Conservation (phyloP, 1,140 invertebrate genomes). For the Drosophila bocqueti region DNA sequence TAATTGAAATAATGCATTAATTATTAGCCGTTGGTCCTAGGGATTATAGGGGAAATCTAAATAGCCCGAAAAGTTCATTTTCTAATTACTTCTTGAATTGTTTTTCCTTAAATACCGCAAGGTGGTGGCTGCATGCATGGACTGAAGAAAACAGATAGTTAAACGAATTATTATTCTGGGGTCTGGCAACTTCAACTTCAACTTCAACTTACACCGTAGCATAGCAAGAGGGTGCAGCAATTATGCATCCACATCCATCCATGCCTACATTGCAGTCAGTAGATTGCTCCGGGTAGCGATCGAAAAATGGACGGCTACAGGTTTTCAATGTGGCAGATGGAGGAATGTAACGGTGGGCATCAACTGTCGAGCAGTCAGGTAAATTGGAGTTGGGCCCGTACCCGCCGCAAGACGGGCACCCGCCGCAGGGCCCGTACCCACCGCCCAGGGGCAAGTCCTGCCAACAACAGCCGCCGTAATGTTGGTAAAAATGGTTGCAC, state of each 20-base stretch:
- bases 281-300: background rate
- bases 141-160: background rate
- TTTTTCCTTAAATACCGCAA: background rate
- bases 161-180: background rate
- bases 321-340: background rate
- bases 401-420: background rate
- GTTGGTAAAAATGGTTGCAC: constrained; percentile 24
- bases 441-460: constrained; percentile 4
- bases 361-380: background rate
- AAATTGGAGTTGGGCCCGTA: background rate
- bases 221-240: too few relatives aligned
- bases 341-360: background rate
- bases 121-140: background rate
- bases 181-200: too few relatives aligned
- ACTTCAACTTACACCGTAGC: background rate
- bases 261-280: background rate
- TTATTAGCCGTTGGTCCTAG: background rate
- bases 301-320: background rate
- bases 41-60: too few relatives aligned
- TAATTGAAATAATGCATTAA: background rate
- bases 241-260: too few relatives aligned
- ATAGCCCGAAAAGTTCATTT: background rate
- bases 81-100: background rate
- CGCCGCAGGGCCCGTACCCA: background rate
- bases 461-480: background rate